Conservation (phyloP, 2,797 vertebrate genomes). For the Octomys mimax region DNA sequence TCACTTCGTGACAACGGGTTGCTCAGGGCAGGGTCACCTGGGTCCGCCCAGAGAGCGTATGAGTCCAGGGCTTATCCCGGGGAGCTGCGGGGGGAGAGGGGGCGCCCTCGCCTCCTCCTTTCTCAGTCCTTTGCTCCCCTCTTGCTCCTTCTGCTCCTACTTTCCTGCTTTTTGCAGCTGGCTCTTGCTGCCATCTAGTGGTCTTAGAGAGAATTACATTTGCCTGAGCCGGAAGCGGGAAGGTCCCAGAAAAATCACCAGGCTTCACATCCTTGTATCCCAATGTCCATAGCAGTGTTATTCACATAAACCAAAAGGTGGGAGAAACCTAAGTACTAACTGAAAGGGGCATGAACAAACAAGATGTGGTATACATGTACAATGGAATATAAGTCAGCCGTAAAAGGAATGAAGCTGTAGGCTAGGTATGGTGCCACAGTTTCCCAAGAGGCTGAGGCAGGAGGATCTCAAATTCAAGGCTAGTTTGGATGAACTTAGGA, state of each 20-base stretch:
- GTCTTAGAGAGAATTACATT: background rate
- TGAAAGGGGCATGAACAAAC: background rate
- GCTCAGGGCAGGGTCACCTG: fast-evolving
- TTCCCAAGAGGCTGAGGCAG: background rate
- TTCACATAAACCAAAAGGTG: background rate
- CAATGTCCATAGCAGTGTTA: background rate
- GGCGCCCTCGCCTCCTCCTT: too few relatives aligned
- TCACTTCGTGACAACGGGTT: background rate
- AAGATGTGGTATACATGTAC: background rate
- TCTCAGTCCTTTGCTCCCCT: background rate
- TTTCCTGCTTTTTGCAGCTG: background rate
- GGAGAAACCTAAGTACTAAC: background rate
- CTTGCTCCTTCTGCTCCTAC: background rate
- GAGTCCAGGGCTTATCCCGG: too few relatives aligned
- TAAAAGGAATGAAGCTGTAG: background rate
- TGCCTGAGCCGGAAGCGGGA: background rate
- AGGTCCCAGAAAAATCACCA: background rate
- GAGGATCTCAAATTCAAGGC: background rate
- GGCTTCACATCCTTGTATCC: background rate
- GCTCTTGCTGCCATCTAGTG: slow-evolving; percentile 39
- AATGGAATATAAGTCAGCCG: background rate
- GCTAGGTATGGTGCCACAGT: background rate
- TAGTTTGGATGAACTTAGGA: background rate
- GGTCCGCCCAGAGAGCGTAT: background rate
- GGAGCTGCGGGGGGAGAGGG: background rate